Percentiles rank a stretch among this genome's conserved stretches.
Evolutionary conservation across 2,113 vertebrate species (phyloP).

Genomic region (Pimephales promelas): DNA sequence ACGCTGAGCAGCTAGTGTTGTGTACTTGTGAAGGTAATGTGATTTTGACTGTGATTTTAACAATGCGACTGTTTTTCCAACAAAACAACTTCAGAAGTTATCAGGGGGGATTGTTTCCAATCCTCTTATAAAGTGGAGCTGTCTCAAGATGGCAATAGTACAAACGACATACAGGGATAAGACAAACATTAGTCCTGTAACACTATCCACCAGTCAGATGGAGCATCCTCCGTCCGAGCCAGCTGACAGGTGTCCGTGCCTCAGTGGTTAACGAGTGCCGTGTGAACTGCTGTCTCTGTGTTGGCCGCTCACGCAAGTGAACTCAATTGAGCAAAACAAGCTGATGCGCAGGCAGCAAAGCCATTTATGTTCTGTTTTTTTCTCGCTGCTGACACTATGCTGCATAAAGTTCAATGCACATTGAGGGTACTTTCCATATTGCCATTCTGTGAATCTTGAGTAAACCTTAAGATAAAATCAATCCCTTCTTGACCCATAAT

Average conservation of each 20-base stretch:
- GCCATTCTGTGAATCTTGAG: neutral
- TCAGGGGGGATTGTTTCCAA: neutral
- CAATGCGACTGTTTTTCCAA: neutral
- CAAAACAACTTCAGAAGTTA: conserved; percentile 25
- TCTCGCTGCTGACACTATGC: neutral
- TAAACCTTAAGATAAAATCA: neutral
- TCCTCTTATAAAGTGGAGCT: conserved; percentile 25
- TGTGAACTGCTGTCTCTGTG: conserved; percentile 17
- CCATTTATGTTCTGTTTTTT: neutral
- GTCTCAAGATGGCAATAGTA: neutral
- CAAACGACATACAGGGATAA: neutral
- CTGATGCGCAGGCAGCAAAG: conserved; percentile 8
- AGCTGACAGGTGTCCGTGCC: conserved; percentile 18
- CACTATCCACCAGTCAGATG: neutral
- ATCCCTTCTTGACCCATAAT: neutral
- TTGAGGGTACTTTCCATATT: conserved; percentile 22
- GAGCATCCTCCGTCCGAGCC: neutral
- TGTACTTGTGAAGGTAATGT: neutral
- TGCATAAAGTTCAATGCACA: conserved; percentile 26
- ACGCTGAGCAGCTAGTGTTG: neutral
- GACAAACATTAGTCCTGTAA: neutral
- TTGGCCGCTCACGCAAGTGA: conserved; percentile 17
- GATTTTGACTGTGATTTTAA: conserved; percentile 1
- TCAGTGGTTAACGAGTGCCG: conserved; percentile 12
- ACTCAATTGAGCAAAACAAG: conserved; percentile 47